Evolutionary conservation across 2,888 invertebrate genomes (phyloP), one percentile per base, ranked within the genome.

Genomic region (Drosophila stalkeri): DNA sequence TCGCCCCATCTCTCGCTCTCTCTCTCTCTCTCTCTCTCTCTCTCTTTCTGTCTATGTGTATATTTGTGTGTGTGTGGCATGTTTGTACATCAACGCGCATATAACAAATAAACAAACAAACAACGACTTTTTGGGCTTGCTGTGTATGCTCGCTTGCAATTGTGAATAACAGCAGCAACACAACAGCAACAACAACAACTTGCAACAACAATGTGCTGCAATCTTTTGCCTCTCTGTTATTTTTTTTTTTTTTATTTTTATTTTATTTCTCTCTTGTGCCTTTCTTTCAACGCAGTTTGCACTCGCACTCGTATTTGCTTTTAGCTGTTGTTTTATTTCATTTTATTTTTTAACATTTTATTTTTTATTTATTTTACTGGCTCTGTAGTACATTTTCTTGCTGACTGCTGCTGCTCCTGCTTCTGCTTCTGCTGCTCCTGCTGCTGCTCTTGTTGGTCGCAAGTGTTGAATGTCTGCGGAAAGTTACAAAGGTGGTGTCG

Each of bases 391-490:
- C 64, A 64, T 66, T 76, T 79, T 74, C 69, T 73, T 80, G 72
- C 67, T 76, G 72, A 65, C 70, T 76, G 72, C 75, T 33, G 68
- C 16, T 16, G 67, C 74, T 27, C 62, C 55, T 35, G 60, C 63
- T 47, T 11, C 35, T 35, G 35, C 7, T 31, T 62, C 71, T 44
- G 65, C 59, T 65, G 65, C 74, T 77, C 70, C 70, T 80, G 66
- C 68, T 44, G 65, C 63, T 66, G 63, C 75, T 78, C 73, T 73
- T 81, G 79, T 75, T 68, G 77, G 79, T 74, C 71, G 80, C 80
- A 82, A 84, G 80, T 84, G 83, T 82, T 84, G 84, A 82, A 83
- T 82, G 84, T 83, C 84, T 83, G 83, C 80, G 84, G 74, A 82
- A 83, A 84, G 82, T 82, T 84, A 80, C 80, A 84, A 80, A 83